A percentile compares a stretch with the other conserved stretches of the same genome.
These are phyloP conservation scores for Hermaeophaga mercurialis DNA, from an alignment of 2,888 invertebrate species.

Conservation along the genomic window DNA sequence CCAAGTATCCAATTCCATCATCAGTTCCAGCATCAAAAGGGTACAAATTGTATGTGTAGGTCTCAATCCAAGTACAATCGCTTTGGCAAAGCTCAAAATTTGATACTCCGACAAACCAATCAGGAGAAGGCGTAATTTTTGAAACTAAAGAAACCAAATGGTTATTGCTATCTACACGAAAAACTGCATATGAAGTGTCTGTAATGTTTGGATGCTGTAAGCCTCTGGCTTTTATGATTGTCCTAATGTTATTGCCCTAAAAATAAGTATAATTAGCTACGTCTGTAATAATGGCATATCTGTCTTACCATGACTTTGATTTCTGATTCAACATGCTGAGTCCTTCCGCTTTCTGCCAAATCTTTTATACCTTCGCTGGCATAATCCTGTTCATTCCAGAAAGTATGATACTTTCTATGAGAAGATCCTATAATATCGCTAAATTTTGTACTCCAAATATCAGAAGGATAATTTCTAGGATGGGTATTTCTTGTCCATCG, in stretches of 20 bases:
- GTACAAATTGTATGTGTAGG: slow-evolving; percentile 80
- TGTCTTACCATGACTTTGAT: slow-evolving; percentile 74
- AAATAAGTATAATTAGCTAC: slow-evolving; percentile 30
- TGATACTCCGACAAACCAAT: slow-evolving; percentile 94
- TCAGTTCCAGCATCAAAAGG: slow-evolving; percentile 96
- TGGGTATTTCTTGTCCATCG: slow-evolving; percentile 93
- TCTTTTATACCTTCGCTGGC: slow-evolving; percentile 87
- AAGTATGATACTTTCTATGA: slow-evolving; percentile 77
- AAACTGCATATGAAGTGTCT: slow-evolving; percentile 80
- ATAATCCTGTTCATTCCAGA: slow-evolving; percentile 87
- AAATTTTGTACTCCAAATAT: slow-evolving; percentile 85
- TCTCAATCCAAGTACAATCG: slow-evolving; percentile 87
- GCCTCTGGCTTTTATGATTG: slow-evolving; percentile 91
- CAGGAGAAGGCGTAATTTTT: slow-evolving; percentile 94
- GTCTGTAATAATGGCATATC: neutral
- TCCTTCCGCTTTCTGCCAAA: slow-evolving; percentile 90
- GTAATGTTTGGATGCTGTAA: slow-evolving; percentile 85
- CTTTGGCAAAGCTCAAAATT: slow-evolving; percentile 83
- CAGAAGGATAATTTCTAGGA: slow-evolving; percentile 90
- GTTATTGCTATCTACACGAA: slow-evolving; percentile 85
- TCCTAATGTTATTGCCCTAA: slow-evolving; percentile 78
- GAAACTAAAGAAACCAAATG: slow-evolving; percentile 91
- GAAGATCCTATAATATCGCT: slow-evolving; percentile 95
- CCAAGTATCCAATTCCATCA: slow-evolving; percentile 83
- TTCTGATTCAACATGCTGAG: slow-evolving; percentile 86